Evolutionary conservation across 2,888 invertebrate genomes (phyloP).

Genomic region (Resseliella maxima): DNA sequence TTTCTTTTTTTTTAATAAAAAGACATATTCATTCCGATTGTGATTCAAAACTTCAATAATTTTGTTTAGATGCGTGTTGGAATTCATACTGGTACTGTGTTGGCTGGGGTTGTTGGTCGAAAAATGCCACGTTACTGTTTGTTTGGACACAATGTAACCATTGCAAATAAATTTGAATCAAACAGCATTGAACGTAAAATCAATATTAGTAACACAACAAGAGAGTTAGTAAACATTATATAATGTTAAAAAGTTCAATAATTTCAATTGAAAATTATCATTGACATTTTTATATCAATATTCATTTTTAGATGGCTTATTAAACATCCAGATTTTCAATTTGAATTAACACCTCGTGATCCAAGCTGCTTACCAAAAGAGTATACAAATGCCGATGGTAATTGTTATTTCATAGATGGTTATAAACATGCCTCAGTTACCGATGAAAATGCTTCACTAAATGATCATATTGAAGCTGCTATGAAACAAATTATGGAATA

Average conservation of each 20-base stretch:
- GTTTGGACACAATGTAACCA: conserved; percentile 94
- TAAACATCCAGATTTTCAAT: conserved; percentile 77
- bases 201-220: conserved; percentile 93
- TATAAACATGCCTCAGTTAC: conserved; percentile 78
- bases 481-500: conserved; percentile 60
- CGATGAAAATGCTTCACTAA: conserved; percentile 70
- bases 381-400: conserved; percentile 82
- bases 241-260: conserved; percentile 54
- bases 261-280: not conserved
- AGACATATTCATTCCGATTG: too few species aligned
- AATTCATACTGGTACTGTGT: conserved; percentile 90
- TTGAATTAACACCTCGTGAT: conserved; percentile 78
- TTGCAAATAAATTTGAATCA: conserved; percentile 96
- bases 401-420: conserved; percentile 86
- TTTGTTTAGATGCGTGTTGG: conserved; percentile 89
- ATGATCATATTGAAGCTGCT: conserved; percentile 66
- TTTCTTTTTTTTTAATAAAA: not conserved
- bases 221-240: conserved; percentile 75
- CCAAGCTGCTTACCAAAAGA: conserved; percentile 85
- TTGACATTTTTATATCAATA: conserved; percentile 54
- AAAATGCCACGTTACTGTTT: conserved; percentile 87
- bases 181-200: conserved; percentile 90
- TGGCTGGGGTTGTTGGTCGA: conserved; percentile 94
- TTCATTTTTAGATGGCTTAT: conserved; percentile 75
- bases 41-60: conserved; percentile 49